phyloP scores from a whole-genome alignment of 2,113 vertebrate genomes.

The Coptodon rendalli region DNA sequence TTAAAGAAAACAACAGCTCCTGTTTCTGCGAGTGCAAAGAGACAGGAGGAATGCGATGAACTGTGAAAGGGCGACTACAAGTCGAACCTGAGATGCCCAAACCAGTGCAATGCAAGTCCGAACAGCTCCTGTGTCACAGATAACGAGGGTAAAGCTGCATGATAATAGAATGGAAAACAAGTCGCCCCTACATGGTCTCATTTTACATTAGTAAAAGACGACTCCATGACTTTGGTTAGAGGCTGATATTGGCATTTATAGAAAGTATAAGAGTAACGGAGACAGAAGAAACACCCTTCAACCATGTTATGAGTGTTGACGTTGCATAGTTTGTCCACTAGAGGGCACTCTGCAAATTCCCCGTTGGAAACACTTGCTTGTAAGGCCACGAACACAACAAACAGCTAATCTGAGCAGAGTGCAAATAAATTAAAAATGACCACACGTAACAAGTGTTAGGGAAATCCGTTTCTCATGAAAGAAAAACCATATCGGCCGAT shows the following conservation, averaged over 20 bases:
- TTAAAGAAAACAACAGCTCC: not conserved
- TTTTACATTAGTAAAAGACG: not conserved
- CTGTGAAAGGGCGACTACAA: not conserved
- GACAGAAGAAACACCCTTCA: not conserved
- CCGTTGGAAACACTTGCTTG: not conserved
- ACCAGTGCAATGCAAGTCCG: not conserved
- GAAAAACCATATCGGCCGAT: not conserved
- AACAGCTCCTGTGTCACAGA: not conserved
- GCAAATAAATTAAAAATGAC: not conserved
- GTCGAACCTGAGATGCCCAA: not conserved
- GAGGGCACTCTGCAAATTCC: not conserved
- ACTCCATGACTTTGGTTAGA: not conserved
- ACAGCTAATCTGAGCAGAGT: not conserved
- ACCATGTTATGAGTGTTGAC: not conserved
- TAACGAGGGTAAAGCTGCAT: not conserved
- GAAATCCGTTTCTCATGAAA: not conserved
- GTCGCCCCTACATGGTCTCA: not conserved
- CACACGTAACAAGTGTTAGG: not conserved
- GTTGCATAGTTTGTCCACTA: not conserved
- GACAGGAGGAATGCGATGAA: constrained; percentile 5
- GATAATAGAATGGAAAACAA: not conserved
- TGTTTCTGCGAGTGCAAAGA: not conserved
- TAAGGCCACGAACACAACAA: not conserved
- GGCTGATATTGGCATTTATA: not conserved
- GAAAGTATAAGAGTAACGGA: not conserved